A percentile compares a stretch with the other conserved stretches of the same genome.
phyloP scores from a whole-genome alignment of 2,113 vertebrate species.

The Dipodomys ordii region DNA sequence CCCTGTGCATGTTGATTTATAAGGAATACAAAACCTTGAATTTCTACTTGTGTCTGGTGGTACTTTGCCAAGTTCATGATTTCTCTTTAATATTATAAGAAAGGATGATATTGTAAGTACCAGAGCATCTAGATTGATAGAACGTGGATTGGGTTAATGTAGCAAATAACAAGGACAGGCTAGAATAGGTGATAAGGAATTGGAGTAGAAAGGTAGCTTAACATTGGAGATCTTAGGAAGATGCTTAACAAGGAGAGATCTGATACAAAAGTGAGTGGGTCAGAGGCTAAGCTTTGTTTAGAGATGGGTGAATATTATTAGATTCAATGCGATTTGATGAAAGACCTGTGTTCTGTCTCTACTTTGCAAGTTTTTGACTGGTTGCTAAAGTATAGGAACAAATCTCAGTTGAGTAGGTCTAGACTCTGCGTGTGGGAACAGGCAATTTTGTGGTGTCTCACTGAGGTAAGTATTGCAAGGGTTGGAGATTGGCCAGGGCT shows the following conservation, averaged over 20 bases:
- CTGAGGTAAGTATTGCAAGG: conserved; percentile 52
- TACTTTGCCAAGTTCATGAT: conserved; percentile 13
- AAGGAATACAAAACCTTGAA: conserved; percentile 31
- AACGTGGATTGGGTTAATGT: neutral
- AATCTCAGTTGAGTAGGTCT: conserved; percentile 29
- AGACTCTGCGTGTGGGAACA: conserved; percentile 57
- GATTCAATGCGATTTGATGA: conserved; percentile 13
- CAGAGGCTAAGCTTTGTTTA: conserved; percentile 10
- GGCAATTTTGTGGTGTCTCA: conserved; percentile 65
- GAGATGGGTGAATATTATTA: neutral
- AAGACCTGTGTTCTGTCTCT: neutral
- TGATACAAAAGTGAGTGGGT: neutral
- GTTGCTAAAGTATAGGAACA: conserved; percentile 48
- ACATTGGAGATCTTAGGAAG: neutral
- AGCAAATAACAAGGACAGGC: neutral
- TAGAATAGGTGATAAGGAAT: conserved; percentile 5
- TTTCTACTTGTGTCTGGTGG: conserved; percentile 23
- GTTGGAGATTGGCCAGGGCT: conserved; percentile 7
- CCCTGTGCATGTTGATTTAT: neutral
- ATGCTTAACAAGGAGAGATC: neutral
- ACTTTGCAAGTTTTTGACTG: conserved; percentile 30
- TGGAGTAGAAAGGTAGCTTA: neutral
- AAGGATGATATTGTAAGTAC: conserved; percentile 22
- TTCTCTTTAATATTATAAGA: conserved; percentile 30
- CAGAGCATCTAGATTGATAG: neutral